Evolutionary conservation across 2,888 invertebrate genomes (phyloP).

Genomic region (Biston betularia): DNA sequence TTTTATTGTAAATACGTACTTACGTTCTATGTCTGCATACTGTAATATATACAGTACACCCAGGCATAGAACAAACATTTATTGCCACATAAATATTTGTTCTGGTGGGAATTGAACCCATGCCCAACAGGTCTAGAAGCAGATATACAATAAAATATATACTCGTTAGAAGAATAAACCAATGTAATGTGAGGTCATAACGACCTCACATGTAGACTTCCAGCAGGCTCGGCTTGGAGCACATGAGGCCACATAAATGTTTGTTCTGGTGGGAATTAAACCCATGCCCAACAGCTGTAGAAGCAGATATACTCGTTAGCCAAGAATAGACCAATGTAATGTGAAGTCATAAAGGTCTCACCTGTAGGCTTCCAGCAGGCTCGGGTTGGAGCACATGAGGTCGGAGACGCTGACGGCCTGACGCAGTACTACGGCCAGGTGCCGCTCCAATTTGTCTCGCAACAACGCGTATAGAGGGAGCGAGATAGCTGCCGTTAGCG

Average conservation of each 20-base stretch:
- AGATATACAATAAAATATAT: too few relatives aligned
- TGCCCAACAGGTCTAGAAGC: too few relatives aligned
- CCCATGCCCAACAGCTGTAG: too few relatives aligned
- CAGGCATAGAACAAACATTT: too few relatives aligned
- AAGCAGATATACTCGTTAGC: too few relatives aligned
- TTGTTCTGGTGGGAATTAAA: too few relatives aligned
- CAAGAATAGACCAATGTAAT: neutral
- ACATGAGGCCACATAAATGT: constrained; percentile 63
- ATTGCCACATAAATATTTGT: too few relatives aligned
- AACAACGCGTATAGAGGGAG: constrained; percentile 73
- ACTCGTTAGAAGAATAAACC: too few relatives aligned
- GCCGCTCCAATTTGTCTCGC: constrained; percentile 69
- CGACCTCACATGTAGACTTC: constrained; percentile 74
- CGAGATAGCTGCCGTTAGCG: constrained; percentile 76
- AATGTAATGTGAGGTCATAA: neutral
- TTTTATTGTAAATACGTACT: too few relatives aligned
- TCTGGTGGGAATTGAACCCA: too few relatives aligned
- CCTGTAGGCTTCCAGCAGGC: constrained; percentile 78
- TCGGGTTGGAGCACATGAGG: constrained; percentile 77
- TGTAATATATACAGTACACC: too few relatives aligned
- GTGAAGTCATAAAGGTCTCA: constrained; percentile 42
- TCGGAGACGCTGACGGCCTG: constrained; percentile 80
- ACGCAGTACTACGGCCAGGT: constrained; percentile 69
- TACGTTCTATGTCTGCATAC: too few relatives aligned
- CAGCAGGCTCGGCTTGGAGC: constrained; percentile 75